Evolutionary conservation across 1,140 invertebrate genomes (phyloP), one percentile per base, ranked within the genome.

Genomic region (Pristionchus pacificus): DNA sequence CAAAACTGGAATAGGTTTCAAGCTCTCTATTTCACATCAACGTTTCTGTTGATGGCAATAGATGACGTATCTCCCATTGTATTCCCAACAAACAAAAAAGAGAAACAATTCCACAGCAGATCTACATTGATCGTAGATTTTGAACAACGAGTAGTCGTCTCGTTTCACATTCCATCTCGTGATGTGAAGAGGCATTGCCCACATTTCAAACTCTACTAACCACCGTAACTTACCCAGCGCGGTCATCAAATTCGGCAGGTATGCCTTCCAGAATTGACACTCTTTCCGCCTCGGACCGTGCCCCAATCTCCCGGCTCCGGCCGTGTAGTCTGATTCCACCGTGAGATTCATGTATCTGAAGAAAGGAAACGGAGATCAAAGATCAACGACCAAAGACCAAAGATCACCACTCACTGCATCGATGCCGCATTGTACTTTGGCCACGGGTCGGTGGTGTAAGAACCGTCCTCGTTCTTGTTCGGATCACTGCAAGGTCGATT

Each of bases 201-300:
- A n/a, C n/a, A n/a, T n/a, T n/a, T n/a, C n/a, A n/a, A n/a, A n/a
- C n/a, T n/a, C n/a, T n/a, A n/a, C n/a, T n/a, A n/a, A n/a, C n/a
- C n/a, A n/a, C n/a, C n/a, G n/a, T 10, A 24, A 25, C 49, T 79
- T 80, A 88, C 87, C 83, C 63, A 86, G 85, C 13, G 89, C 89
- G 77, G 89, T 87, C 74, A 92, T 88, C 32, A 96, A 86, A 84
- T 93, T 90, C 66, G 94, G 93, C 83, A 96, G 87, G 84, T 95
- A 94, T 81, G 92, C 90, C 84, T 93, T 92, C 93, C 94, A 97
- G 86, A 97, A 97, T 65, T 92, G 92, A 87, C 94, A 97, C 84
- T 95, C 89, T 85, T 92, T 92, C 70, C 92, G 88, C 71, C 93
- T 88, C 3, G 91, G 90, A 25, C 93, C 94, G 67, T 89, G 88